These are phyloP conservation scores for Otus scops DNA, from an alignment of 2,797 vertebrate species.

Conservation along the genomic window DNA sequence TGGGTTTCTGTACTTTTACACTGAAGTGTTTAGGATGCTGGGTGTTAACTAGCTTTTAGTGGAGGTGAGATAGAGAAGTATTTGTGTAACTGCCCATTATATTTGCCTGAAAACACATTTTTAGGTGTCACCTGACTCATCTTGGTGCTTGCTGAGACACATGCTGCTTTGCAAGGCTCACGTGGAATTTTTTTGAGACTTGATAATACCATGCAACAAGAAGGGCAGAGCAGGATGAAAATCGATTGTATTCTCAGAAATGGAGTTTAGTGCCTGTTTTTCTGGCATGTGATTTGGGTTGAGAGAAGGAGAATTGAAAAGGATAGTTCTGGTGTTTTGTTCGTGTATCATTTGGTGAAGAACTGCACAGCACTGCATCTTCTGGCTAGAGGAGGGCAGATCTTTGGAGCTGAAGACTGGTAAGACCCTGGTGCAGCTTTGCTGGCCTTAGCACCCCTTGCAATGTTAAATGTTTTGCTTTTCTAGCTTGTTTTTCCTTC, in stretches of 20 bases:
- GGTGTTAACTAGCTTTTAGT: neutral
- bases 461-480: neutral
- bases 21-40: neutral
- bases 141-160: neutral
- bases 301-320: neutral
- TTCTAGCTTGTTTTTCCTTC: neutral
- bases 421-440: neutral
- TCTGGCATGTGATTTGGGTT: neutral
- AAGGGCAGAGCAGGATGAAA: neutral
- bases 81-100: neutral
- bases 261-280: neutral
- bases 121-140: neutral
- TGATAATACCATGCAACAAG: rapidly evolving
- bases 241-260: neutral
- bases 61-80: neutral
- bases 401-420: neutral
- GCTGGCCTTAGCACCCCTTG: neutral
- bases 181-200: neutral
- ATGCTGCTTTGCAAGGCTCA: neutral
- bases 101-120: neutral
- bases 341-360: neutral
- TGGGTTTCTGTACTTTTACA: neutral
- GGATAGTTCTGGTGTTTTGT: neutral
- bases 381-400: neutral
- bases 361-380: neutral